phyloP scores from a whole-genome alignment of 2,797 vertebrate genomes.

The Denticeps clupeoides region DNA sequence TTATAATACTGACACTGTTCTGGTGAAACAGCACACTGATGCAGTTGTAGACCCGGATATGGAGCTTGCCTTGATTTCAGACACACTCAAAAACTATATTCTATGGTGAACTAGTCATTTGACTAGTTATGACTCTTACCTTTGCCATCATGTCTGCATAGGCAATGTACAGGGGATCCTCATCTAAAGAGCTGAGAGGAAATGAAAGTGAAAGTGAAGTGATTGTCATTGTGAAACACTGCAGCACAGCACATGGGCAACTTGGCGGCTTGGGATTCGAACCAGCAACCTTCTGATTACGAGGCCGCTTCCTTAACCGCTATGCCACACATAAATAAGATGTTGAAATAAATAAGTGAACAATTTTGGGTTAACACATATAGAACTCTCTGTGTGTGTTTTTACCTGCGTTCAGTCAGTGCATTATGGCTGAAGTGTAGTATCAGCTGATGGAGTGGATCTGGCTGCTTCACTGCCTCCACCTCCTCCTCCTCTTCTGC shows the following conservation, averaged over 20 bases:
- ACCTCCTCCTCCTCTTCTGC: constrained; percentile 88
- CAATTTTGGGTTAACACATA: too few relatives aligned
- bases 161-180: constrained; percentile 89
- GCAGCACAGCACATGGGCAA: neutral
- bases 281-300: too few relatives aligned
- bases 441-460: constrained; percentile 95
- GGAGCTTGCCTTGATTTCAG: too few relatives aligned
- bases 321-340: neutral
- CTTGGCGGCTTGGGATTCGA: too few relatives aligned
- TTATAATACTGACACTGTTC: neutral
- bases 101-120: too few relatives aligned
- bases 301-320: too few relatives aligned
- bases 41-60: too few relatives aligned
- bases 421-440: constrained; percentile 94
- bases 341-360: neutral
- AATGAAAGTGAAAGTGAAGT: too few relatives aligned
- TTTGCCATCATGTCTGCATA: constrained; percentile 99
- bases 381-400: neutral
- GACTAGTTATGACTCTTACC: too few relatives aligned
- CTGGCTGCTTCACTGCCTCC: constrained; percentile 70
- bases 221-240: too few relatives aligned
- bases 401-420: constrained; percentile 81
- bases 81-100: too few relatives aligned
- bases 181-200: constrained; percentile 74
- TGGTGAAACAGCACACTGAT: neutral